These are phyloP conservation scores for Blera fallax DNA, from an alignment of 2,888 invertebrate species.

Conservation along the genomic window DNA sequence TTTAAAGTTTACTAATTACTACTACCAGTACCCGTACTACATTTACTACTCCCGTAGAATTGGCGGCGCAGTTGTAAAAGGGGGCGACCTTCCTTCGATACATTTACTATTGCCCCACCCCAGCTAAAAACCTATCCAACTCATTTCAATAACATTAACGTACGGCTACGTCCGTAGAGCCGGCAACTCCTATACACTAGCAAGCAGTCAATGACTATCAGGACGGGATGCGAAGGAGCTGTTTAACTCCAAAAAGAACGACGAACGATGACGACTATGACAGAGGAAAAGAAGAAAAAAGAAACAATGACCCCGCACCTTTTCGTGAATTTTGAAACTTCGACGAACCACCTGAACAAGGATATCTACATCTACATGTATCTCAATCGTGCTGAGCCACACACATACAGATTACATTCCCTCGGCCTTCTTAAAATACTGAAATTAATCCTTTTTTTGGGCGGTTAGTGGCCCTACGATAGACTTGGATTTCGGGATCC, in stretches of 20 bases:
- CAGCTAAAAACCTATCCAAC: slow-evolving; percentile 43
- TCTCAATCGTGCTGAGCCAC: neutral
- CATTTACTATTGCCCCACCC: slow-evolving; percentile 42
- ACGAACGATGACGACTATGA: neutral
- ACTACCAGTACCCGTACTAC: neutral
- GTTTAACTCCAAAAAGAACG: neutral
- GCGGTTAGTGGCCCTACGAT: neutral
- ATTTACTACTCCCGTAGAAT: neutral
- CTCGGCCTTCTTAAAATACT: slow-evolving; percentile 25
- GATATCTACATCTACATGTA: neutral
- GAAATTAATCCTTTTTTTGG: slow-evolving; percentile 24
- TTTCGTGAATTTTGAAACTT: slow-evolving; percentile 41
- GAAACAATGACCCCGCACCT: slow-evolving; percentile 44
- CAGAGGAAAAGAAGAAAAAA: slow-evolving; percentile 1
- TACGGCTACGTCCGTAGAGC: neutral
- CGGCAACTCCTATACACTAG: neutral
- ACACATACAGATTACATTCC: neutral
- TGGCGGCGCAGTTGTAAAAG: neutral
- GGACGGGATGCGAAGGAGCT: slow-evolving; percentile 3
- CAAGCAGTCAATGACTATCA: slow-evolving; percentile 42
- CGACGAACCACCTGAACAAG: slow-evolving; percentile 37
- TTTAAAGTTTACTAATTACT: slow-evolving; percentile 24
- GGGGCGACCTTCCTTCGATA: neutral
- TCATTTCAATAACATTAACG: slow-evolving; percentile 15
- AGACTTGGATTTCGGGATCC: slow-evolving; percentile 59